Evolutionary conservation across 2,888 invertebrate species (phyloP), one percentile per base, ranked within the genome.

Genomic region (Pollenia labialis): DNA sequence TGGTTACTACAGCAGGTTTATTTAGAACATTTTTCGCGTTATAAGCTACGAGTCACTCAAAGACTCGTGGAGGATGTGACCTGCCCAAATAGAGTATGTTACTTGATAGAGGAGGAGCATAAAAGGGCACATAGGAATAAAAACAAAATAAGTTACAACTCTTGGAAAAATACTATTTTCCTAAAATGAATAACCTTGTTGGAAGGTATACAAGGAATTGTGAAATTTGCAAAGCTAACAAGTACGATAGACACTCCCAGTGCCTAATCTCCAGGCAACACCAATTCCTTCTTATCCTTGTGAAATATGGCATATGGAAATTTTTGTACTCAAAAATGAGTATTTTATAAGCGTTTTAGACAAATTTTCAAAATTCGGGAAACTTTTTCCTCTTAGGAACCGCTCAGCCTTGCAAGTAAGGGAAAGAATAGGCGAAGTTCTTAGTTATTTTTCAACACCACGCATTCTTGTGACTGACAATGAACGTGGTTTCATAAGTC

Each of bases 341-440:
- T 32, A 32, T 32, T 32, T 32, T 32, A 32, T 32, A 32, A 54
- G 16, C 16, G 54, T 54, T 11, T 54, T n/a, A 54, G 48, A 48
- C 48, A 48, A 62, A 42, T 62, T 62, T 62, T 10, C 40, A 40
- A 62, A 42, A 62, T 42, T 62, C n/a, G 62, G 62, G 40, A 62
- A 62, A 62, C 62, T 42, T 40, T 62, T 42, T 9, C 40, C 12
- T 58, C 58, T 23, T 58, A 40, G 32, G 23, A 12, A 58, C 23
- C 42, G 42, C 8, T 62, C 42, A 9, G 42, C 62, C n/a, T 42
- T 81, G 11, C 74, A 88, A 66, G n/a, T 84, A 16, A 32, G 89
- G 14, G 74, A 88, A 16, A 85, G 82, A 60, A n/a, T 86, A 64
- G 77, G 48, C n/a, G 75, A 84, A 14, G 11, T n/a, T n/a, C n/a